Percentiles rank a stretch among this genome's conserved stretches.
Conservation (phyloP, 2,113 vertebrate genomes). For the Perognathus longimembris region DNA sequence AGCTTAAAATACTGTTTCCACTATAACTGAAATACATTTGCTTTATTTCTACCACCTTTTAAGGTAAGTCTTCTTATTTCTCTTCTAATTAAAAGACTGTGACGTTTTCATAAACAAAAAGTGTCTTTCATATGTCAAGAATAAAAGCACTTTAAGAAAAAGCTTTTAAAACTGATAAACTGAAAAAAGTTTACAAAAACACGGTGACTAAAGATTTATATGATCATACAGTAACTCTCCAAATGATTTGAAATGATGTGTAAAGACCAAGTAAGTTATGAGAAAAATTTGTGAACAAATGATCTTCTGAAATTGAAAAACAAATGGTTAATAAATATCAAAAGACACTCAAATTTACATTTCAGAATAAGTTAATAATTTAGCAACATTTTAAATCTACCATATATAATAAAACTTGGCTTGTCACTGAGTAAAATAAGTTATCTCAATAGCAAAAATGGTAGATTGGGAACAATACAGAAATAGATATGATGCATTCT, state of each 20-base stretch:
- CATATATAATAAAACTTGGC: not conserved
- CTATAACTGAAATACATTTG: not conserved
- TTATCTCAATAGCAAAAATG: not conserved
- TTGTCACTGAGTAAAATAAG: not conserved
- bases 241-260: constrained; percentile 2
- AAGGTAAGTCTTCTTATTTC: not conserved
- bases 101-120: not conserved
- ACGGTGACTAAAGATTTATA: not conserved
- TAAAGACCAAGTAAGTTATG: not conserved
- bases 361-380: not conserved
- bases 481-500: not conserved
- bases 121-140: not conserved
- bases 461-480: not conserved
- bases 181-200: constrained; percentile 22
- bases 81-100: not conserved
- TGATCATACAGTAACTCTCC: not conserved
- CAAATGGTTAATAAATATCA: not conserved
- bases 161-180: not conserved
- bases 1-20: not conserved
- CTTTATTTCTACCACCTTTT: constrained; percentile 12
- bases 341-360: not conserved
- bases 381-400: not conserved
- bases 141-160: not conserved
- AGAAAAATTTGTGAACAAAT: not conserved
- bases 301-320: constrained; percentile 7